Evolutionary conservation across 2,113 vertebrate species (phyloP).

Genomic region (Laticauda colubrina): DNA sequence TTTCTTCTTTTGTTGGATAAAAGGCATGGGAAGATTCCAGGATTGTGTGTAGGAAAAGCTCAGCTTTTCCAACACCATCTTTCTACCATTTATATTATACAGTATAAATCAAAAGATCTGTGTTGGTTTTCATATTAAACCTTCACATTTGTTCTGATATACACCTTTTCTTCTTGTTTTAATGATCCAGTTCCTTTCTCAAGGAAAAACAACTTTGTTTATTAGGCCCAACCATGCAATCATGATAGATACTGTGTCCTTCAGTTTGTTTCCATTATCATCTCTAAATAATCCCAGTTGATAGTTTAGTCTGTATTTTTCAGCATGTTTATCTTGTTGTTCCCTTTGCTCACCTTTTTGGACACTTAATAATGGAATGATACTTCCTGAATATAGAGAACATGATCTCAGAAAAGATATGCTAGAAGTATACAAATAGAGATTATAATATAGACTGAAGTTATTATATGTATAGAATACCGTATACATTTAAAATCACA

Average conservation of each 20-base stretch:
- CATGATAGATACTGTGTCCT: neutral
- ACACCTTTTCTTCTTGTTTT: neutral
- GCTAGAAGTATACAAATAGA: neutral
- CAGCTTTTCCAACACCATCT: neutral
- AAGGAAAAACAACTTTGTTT: neutral
- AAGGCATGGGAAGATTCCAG: neutral
- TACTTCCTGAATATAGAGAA: neutral
- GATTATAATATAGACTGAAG: neutral
- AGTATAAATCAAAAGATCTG: neutral
- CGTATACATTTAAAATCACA: neutral
- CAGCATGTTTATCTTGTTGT: neutral
- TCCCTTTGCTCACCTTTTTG: neutral
- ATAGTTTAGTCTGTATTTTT: neutral
- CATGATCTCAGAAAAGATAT: neutral
- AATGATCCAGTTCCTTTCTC: neutral
- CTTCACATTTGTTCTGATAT: neutral
- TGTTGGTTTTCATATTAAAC: neutral
- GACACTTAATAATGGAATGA: neutral
- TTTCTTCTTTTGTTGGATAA: neutral
- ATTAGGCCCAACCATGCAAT: neutral
- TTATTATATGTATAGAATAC: neutral
- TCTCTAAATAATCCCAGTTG: neutral
- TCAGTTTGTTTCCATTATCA: neutral
- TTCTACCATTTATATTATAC: neutral
- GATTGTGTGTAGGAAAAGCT: neutral